Conservation (phyloP, 2,113 vertebrate species). For the Syngnathus scovelli region DNA sequence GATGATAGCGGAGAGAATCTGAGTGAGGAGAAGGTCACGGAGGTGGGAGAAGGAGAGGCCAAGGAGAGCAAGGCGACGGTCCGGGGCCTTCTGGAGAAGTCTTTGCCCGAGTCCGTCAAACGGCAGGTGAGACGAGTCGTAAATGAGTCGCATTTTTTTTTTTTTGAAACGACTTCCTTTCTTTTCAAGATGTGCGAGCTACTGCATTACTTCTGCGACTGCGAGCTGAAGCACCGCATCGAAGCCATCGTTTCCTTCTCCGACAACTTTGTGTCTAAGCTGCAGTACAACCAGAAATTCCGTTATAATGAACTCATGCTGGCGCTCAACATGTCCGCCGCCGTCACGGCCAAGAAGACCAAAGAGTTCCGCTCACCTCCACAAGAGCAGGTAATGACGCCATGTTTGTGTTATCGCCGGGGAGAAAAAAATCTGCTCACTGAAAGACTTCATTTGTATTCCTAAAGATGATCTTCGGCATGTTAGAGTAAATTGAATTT, state of each 20-base stretch:
- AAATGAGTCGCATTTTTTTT: too few species aligned
- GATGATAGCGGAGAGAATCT: conserved; percentile 68
- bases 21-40: conserved; percentile 71
- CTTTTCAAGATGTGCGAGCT: conserved; percentile 87
- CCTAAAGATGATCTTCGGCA: conserved; percentile 9
- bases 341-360: conserved; percentile 91
- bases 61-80: conserved; percentile 74
- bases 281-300: conserved; percentile 94
- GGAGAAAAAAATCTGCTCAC: not conserved
- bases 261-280: conserved; percentile 87
- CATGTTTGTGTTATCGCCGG: too few species aligned
- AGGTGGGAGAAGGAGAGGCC: conserved; percentile 85
- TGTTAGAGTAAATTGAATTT: conserved; percentile 29
- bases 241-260: conserved; percentile 94
- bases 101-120: conserved; percentile 90
- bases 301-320: conserved; percentile 95
- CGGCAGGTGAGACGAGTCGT: conserved; percentile 76
- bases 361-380: conserved; percentile 95
- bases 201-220: conserved; percentile 96
- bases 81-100: conserved; percentile 88
- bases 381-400: conserved; percentile 78
- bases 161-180: not conserved
- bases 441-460: conserved; percentile 10
- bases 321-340: conserved; percentile 95
- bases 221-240: conserved; percentile 90